These are phyloP conservation scores for Eupithecia subfuscata DNA, from an alignment of 2,888 invertebrate genomes.

Conservation along the genomic window DNA sequence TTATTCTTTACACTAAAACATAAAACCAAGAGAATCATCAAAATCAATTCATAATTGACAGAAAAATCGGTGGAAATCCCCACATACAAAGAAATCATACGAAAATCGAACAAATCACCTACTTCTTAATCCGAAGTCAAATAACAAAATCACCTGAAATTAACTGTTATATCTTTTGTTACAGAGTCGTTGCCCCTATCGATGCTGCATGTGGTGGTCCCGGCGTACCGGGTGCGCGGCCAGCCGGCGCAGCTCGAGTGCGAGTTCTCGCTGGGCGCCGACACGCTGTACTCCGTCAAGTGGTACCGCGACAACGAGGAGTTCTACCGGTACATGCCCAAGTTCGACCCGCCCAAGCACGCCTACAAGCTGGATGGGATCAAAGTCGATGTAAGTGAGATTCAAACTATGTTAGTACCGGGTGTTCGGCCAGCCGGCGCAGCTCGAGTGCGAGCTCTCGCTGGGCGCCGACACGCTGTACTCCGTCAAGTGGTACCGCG, in stretches of 20 bases:
- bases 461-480: slow-evolving; percentile 88
- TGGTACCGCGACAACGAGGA: slow-evolving; percentile 94
- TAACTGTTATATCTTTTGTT: slow-evolving; percentile 11
- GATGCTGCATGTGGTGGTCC: slow-evolving; percentile 85
- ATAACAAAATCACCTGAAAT: neutral
- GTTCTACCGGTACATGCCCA: slow-evolving; percentile 91
- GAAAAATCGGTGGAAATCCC: too few relatives aligned
- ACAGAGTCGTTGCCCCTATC: slow-evolving; percentile 81
- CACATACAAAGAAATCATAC: too few relatives aligned
- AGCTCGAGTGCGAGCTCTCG: slow-evolving; percentile 87
- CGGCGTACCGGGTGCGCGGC: slow-evolving; percentile 86
- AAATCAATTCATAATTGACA: too few relatives aligned
- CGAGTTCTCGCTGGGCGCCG: slow-evolving; percentile 86
- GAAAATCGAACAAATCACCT: too few relatives aligned
- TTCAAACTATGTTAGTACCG: too few relatives aligned
- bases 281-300: slow-evolving; percentile 90
- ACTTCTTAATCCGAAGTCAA: neutral
- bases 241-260: slow-evolving; percentile 87
- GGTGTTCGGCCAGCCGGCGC: slow-evolving; percentile 86
- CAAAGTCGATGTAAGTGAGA: slow-evolving; percentile 87
- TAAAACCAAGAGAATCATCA: too few relatives aligned
- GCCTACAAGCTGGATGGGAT: slow-evolving; percentile 88
- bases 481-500: slow-evolving; percentile 93
- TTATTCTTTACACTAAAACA: too few relatives aligned
- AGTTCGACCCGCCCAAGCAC: slow-evolving; percentile 87